Conservation (phyloP, 2,113 vertebrate species). For the Saimiri boliviensis region DNA sequence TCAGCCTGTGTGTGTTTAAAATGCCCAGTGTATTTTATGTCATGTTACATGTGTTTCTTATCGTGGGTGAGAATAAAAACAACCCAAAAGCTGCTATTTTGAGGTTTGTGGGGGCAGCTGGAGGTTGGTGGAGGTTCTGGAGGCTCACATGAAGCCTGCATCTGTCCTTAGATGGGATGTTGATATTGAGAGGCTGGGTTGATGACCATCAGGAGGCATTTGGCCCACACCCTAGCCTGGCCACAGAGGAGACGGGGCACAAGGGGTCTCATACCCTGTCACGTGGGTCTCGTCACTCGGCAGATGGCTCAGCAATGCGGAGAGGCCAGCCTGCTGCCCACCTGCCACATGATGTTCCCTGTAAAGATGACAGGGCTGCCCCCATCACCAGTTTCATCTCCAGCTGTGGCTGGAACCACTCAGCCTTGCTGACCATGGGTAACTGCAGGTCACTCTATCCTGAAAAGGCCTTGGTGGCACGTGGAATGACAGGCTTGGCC, state of each 20-base stretch:
- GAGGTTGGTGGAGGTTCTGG: fast-evolving
- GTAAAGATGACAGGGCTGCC: slow-evolving; percentile 87
- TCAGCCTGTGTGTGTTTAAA: too few species aligned
- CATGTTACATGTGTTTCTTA: neutral
- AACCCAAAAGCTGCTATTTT: neutral
- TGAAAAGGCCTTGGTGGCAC: slow-evolving; percentile 62
- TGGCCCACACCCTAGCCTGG: neutral
- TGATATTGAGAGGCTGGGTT: neutral
- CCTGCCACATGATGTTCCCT: slow-evolving; percentile 87
- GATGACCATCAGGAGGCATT: too few species aligned
- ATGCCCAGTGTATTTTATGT: fast-evolving
- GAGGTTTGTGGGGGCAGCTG: neutral
- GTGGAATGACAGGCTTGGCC: fast-evolving
- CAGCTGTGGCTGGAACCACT: slow-evolving; percentile 84
- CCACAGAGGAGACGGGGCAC: neutral
- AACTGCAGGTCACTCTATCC: slow-evolving; percentile 86
- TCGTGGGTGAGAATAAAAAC: neutral
- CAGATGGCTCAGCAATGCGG: slow-evolving; percentile 84
- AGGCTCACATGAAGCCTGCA: neutral
- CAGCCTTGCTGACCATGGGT: slow-evolving; percentile 79
- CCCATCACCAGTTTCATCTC: slow-evolving; percentile 87
- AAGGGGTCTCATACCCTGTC: slow-evolving; percentile 80
- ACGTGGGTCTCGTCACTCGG: slow-evolving; percentile 88
- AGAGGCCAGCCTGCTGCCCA: slow-evolving; percentile 86
- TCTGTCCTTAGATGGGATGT: neutral